A percentile compares a stretch with the other conserved stretches of the same genome.
Conservation (phyloP, 2,797 vertebrate genomes). For the Pangasius mekongensis region DNA sequence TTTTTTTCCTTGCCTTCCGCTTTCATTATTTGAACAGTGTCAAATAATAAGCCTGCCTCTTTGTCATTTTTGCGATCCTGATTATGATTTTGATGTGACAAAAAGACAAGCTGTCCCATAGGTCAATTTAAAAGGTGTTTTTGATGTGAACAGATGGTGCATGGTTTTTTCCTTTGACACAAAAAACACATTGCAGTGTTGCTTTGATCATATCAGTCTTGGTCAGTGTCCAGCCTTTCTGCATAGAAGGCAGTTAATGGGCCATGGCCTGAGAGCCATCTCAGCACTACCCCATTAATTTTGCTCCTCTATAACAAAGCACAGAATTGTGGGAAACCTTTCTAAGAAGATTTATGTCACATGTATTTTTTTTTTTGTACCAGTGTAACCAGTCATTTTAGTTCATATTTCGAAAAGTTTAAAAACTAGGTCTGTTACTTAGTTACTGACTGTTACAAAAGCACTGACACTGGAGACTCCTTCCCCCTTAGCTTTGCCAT, state of each 20-base stretch:
- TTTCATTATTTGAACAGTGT: neutral
- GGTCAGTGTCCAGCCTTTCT: conserved; percentile 7
- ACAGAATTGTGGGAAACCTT: conserved; percentile 2
- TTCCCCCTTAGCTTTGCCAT: neutral
- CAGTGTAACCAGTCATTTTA: neutral
- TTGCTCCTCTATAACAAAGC: neutral
- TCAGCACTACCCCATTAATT: conserved; percentile 7
- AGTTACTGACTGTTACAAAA: neutral
- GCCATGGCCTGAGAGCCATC: conserved; percentile 14
- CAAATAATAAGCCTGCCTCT: neutral
- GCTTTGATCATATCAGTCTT: conserved; percentile 32
- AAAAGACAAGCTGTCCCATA: neutral
- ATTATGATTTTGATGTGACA: conserved; percentile 7
- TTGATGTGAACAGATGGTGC: conserved; percentile 29
- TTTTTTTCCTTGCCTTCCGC: neutral
- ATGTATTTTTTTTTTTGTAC: neutral
- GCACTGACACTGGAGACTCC: neutral
- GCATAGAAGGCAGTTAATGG: conserved; percentile 13
- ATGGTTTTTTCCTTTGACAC: conserved; percentile 19
- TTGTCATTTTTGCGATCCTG: neutral
- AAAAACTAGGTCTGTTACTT: neutral
- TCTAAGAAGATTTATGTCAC: conserved; percentile 1
- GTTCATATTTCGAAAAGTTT: neutral
- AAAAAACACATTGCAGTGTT: conserved; percentile 1
- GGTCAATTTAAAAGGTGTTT: conserved; percentile 26